Evolutionary conservation across 2,888 invertebrate genomes (phyloP), one percentile per base, ranked within the genome.

Genomic region (Meloe dianella): DNA sequence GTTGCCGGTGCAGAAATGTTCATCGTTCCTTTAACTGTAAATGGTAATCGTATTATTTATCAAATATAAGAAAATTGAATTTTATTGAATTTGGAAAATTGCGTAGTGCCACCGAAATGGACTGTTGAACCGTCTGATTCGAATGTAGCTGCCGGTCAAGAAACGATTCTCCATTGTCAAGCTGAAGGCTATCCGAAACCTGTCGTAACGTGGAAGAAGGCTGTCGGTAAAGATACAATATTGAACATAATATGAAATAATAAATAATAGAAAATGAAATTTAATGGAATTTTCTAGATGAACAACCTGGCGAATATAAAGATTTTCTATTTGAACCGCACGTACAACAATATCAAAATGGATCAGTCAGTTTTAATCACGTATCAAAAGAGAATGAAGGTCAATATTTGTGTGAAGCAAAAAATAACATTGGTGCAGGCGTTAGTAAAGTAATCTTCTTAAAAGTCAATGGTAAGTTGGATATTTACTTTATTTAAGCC

Each of bases 121-220:
- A 89, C 95, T 20, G 86, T 94, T 75, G 95, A 96, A 80, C 95
- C 95, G 0, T 87, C 89, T 70, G 94, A 94, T 79, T 88, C 91
- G n/a, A 93, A 91, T 71, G 91, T 92, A 54, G 92, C 93, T 8
- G 91, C 93, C 0, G 93, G 92, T 0, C 92, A 94, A 80, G 93
- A 94, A 80, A 91, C 95, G 24, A 90, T 91, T 20, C 85, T 97
- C 56, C 92, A 95, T 80, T 97, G 97, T 81, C 93, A 93, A 83
- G 95, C 96, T 0, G 93, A 95, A 68, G 97, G 97, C 1, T 96
- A 96, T 83, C 97, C 97, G 0, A 91, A 91, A 69, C 96, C 96
- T 4, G 87, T 87, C 8, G 92, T 96, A 62, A 93, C 92, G 10
- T 97, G 97, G 96, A 92, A 92, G 75, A 93, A 94, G 83, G 93